A percentile compares a stretch with the other conserved stretches of the same genome.
phyloP scores from a whole-genome alignment of 2,113 vertebrate genomes.

The Crotalus helleri region DNA sequence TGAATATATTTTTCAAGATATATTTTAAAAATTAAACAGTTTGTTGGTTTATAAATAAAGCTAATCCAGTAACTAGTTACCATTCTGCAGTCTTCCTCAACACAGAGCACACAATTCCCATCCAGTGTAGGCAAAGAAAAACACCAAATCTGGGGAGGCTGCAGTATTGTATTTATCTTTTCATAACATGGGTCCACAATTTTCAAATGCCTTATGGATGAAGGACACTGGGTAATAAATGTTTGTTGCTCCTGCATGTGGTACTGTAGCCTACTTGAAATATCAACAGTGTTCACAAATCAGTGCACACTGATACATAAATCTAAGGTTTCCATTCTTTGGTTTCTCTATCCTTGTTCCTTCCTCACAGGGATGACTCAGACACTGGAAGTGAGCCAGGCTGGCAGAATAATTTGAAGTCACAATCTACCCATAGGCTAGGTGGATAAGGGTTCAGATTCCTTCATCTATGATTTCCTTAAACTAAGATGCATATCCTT shows the following conservation, averaged over 20 bases:
- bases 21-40: not conserved
- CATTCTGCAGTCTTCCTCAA: not conserved
- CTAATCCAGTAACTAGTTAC: not conserved
- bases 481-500: not conserved
- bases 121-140: not conserved
- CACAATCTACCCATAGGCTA: not conserved
- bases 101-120: not conserved
- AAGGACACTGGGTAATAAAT: not conserved
- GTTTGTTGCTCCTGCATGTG: not conserved
- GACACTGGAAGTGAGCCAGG: not conserved
- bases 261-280: not conserved
- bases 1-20: not conserved
- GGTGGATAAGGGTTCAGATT: not conserved
- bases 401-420: not conserved
- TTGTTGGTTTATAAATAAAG: not conserved
- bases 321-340: not conserved
- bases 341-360: not conserved
- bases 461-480: not conserved
- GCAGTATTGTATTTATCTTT: not conserved
- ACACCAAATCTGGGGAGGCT: not conserved
- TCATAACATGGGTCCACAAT: not conserved
- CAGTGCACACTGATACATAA: too few relatives aligned
- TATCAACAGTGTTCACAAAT: not conserved
- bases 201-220: not conserved
- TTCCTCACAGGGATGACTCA: not conserved